These are phyloP conservation scores for Carcharodon carcharias DNA, from an alignment of 2,797 vertebrate species.

Conservation along the genomic window DNA sequence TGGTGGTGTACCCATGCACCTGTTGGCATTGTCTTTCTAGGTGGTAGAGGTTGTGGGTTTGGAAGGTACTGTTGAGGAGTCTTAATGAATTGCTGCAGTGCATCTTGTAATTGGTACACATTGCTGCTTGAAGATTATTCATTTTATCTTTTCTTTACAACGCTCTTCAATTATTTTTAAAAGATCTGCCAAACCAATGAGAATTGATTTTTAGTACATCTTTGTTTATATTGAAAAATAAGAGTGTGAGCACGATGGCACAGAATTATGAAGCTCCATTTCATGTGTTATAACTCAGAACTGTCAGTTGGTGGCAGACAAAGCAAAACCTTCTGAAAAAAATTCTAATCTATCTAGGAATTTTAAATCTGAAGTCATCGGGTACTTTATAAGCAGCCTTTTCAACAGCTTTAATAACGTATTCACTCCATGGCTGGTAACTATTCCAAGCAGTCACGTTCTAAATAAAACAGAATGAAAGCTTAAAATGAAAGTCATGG, in stretches of 20 bases:
- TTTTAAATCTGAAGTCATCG: background rate
- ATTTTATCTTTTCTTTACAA: background rate
- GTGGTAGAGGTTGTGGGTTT: background rate
- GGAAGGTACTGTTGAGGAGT: background rate
- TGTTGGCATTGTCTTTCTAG: background rate
- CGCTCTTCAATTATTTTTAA: background rate
- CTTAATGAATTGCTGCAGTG: background rate
- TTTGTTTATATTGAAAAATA: background rate
- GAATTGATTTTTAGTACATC: background rate
- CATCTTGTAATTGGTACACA: background rate
- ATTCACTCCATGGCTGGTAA: background rate
- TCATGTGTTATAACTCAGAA: conserved; percentile 1
- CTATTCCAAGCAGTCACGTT: background rate
- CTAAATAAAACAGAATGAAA: background rate
- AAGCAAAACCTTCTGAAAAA: background rate
- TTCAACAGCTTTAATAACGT: background rate
- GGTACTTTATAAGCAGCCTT: background rate
- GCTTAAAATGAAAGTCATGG: background rate
- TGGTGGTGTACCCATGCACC: background rate
- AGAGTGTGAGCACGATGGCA: background rate
- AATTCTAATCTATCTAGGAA: background rate
- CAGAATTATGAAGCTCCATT: background rate
- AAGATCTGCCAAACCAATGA: background rate
- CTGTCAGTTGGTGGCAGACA: conserved; percentile 28
- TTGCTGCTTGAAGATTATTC: background rate